phyloP scores from a whole-genome alignment of 2,888 invertebrate genomes.

The Scaptomyza reducta region DNA sequence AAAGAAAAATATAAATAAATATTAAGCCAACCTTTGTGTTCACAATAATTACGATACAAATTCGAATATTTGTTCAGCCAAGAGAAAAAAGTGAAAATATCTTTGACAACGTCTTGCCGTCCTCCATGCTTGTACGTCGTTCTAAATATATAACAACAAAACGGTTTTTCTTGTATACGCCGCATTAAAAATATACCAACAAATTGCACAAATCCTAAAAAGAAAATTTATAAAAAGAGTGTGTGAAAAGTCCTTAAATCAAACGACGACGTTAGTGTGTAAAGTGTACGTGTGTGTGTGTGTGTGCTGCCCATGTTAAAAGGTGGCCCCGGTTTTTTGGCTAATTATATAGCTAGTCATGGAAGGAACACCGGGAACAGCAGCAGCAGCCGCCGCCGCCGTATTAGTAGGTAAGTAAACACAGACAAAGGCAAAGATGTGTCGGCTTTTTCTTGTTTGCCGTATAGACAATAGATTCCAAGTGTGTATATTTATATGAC shows the following conservation, averaged over 20 bases:
- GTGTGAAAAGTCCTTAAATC: conserved; percentile 46
- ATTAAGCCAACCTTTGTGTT: conserved; percentile 21
- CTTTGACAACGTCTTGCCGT: conserved; percentile 35
- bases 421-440: conserved; percentile 33
- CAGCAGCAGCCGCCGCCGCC: conserved; percentile 28
- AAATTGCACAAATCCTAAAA: conserved; percentile 45
- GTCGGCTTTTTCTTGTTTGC: conserved; percentile 32
- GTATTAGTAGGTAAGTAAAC: conserved; percentile 57
- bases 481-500: conserved; percentile 68
- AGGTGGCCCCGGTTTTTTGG: conserved; percentile 66
- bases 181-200: conserved; percentile 43
- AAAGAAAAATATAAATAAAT: conserved; percentile 13
- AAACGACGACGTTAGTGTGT: conserved; percentile 12
- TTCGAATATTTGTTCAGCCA: conserved; percentile 32
- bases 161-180: conserved; percentile 50
- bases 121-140: conserved; percentile 47
- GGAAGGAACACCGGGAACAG: conserved; percentile 62
- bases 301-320: conserved; percentile 46
- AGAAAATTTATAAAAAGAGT: conserved; percentile 8
- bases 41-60: conserved; percentile 31
- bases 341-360: conserved; percentile 69
- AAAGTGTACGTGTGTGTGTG: conserved; percentile 20
- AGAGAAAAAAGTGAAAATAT: conserved; percentile 39
- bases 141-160: conserved; percentile 72
- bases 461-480: conserved; percentile 53